These are phyloP conservation scores for Sylvia atricapilla DNA, from an alignment of 2,113 vertebrate species.

Conservation along the genomic window DNA sequence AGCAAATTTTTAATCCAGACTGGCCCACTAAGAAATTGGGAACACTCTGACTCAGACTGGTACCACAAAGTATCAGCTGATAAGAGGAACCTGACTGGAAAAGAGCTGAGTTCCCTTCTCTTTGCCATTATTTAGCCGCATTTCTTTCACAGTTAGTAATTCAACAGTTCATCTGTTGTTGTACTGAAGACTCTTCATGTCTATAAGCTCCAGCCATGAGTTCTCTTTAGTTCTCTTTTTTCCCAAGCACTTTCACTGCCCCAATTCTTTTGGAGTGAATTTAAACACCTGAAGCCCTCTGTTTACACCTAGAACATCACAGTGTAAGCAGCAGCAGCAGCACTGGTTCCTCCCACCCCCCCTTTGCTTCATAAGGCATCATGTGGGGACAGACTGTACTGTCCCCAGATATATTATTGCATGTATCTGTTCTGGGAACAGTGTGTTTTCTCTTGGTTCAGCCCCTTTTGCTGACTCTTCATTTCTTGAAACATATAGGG, in stretches of 20 bases:
- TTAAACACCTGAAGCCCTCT: background rate
- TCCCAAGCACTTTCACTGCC: background rate
- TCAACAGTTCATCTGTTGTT: background rate
- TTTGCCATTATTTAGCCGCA: background rate
- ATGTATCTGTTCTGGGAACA: background rate
- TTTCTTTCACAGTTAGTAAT: background rate
- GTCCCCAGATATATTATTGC: background rate
- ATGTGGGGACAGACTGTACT: background rate
- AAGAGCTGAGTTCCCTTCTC: background rate
- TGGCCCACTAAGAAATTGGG: background rate
- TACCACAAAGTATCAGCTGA: background rate
- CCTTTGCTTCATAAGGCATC: background rate
- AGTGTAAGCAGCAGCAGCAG: background rate
- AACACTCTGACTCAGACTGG: background rate
- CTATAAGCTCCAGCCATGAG: background rate
- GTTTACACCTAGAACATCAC: background rate
- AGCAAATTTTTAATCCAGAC: background rate
- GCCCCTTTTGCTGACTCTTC: background rate
- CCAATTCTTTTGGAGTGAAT: background rate
- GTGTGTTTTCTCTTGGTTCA: background rate
- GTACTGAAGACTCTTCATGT: background rate
- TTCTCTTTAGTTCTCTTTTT: background rate
- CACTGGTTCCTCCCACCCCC: background rate
- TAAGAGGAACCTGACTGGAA: background rate
- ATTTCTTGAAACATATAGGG: background rate